Conservation (phyloP, 2,113 vertebrate genomes). For the Sapayoa aenigma region DNA sequence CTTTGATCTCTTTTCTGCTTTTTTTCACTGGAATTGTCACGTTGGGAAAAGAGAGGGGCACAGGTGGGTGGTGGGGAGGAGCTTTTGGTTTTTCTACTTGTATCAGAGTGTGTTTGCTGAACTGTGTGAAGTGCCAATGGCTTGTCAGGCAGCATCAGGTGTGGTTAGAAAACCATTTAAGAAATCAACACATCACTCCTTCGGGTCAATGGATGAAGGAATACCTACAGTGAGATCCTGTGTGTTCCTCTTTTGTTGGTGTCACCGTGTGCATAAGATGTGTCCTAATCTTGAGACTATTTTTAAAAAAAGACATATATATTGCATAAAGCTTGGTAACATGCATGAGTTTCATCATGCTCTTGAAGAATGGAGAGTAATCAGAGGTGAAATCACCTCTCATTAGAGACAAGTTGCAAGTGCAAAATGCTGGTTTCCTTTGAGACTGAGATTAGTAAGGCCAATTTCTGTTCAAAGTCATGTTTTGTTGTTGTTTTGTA, state of each 20-base stretch:
- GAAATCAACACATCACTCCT: neutral
- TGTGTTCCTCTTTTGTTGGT: neutral
- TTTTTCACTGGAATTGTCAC: neutral
- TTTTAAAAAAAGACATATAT: neutral
- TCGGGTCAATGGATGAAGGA: slow-evolving; percentile 3
- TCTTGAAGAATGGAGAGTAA: neutral
- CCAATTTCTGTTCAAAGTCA: neutral
- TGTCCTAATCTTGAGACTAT: neutral
- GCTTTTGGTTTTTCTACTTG: slow-evolving; percentile 17
- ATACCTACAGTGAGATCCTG: neutral
- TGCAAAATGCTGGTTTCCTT: slow-evolving; percentile 31
- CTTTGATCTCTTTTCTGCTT: slow-evolving; percentile 4
- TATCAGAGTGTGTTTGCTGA: neutral
- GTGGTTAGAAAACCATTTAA: neutral
- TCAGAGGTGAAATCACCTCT: neutral
- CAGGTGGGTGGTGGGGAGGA: neutral
- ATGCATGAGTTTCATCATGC: neutral
- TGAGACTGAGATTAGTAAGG: slow-evolving; percentile 20
- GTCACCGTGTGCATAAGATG: neutral
- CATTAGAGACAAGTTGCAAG: neutral
- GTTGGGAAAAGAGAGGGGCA: neutral
- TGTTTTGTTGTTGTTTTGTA: neutral
- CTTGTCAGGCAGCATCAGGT: neutral
- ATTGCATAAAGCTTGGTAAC: neutral
- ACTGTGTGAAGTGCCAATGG: neutral